Conservation (phyloP, 2,888 invertebrate genomes). For the Gastrophysa polygoni region DNA sequence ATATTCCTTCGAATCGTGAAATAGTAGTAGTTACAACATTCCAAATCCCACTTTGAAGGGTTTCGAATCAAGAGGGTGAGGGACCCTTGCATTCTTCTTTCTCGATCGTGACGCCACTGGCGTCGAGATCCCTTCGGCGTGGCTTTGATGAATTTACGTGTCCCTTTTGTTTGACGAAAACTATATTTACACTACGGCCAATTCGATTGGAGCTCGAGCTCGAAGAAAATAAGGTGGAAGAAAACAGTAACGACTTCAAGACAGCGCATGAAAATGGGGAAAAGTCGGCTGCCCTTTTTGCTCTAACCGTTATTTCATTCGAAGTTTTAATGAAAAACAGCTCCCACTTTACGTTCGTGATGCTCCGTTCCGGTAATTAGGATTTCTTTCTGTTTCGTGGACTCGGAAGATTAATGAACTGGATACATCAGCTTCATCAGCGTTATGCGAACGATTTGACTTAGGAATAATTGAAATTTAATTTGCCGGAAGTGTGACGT, state of each 20-base stretch:
- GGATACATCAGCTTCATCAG: neutral
- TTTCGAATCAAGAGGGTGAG: too few species aligned
- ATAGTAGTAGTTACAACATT: too few species aligned
- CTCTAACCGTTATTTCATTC: neutral
- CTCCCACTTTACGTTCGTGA: neutral
- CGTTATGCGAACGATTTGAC: neutral
- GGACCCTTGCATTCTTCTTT: neutral
- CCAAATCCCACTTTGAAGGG: too few species aligned
- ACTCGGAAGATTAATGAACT: neutral
- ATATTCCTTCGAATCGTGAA: too few species aligned
- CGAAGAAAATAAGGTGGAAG: slow-evolving; percentile 16
- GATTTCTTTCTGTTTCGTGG: neutral
- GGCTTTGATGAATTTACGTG: slow-evolving; percentile 33
- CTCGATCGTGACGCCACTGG: neutral
- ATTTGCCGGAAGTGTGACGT: too few species aligned
- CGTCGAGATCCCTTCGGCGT: slow-evolving; percentile 14
- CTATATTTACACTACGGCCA: slow-evolving; percentile 32
- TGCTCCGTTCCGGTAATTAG: neutral
- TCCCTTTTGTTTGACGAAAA: slow-evolving; percentile 34
- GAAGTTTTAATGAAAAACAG: slow-evolving; percentile 9
- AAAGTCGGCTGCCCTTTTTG: neutral
- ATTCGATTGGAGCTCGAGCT: slow-evolving; percentile 29
- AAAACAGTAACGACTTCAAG: slow-evolving; percentile 20
- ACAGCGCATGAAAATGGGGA: slow-evolving; percentile 1
- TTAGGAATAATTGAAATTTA: too few species aligned